These are phyloP conservation scores for Atractosteus spatula DNA, from an alignment of 2,113 vertebrate genomes.

Conservation along the genomic window DNA sequence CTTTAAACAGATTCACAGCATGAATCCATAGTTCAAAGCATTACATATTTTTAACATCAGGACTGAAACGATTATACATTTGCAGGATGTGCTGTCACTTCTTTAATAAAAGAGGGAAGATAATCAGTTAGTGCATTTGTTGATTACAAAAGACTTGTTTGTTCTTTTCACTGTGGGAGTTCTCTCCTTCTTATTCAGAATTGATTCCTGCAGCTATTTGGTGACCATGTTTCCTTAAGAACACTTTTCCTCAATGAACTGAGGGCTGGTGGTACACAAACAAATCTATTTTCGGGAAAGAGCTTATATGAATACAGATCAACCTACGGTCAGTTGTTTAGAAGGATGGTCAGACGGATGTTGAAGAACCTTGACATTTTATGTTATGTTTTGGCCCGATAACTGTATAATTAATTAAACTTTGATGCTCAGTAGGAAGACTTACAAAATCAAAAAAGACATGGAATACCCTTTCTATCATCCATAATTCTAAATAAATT, in stretches of 20 bases:
- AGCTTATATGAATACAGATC: neutral
- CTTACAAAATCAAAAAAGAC: no score
- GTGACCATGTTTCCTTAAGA: neutral
- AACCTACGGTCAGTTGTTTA: neutral
- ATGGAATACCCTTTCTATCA: no score
- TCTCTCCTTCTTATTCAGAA: neutral
- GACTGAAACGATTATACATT: neutral
- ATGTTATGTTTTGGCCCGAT: no score
- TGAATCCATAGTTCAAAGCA: neutral
- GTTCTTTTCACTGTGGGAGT: neutral
- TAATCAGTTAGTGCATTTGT: conserved; percentile 5
- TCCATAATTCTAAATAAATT: no score
- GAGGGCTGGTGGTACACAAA: neutral
- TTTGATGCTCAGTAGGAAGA: no score
- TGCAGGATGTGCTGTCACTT: neutral
- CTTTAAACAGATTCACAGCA: neutral
- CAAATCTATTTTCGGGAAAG: neutral
- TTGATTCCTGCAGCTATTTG: conserved; percentile 3
- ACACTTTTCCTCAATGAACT: neutral
- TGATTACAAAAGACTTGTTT: conserved; percentile 1
- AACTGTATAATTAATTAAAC: no score
- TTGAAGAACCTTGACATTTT: no score
- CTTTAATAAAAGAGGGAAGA: neutral
- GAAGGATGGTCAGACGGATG: neutral
- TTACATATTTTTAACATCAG: neutral